phyloP scores from a whole-genome alignment of 2,797 vertebrate species.

The Syngnathus rostellatus region DNA sequence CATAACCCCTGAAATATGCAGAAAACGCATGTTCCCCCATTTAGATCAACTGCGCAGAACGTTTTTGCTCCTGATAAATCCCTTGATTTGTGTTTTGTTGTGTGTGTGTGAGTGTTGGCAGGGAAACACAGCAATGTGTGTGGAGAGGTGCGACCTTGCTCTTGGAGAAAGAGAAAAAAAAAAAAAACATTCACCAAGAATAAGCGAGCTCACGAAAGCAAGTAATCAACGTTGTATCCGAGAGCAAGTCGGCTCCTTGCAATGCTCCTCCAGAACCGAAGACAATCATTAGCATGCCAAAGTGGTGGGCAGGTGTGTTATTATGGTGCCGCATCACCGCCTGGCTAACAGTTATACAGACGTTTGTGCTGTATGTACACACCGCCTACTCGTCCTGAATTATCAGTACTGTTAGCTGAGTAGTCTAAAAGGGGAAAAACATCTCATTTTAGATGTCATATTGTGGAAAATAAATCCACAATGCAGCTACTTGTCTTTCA shows the following conservation, averaged over 20 bases:
- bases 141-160: constrained; percentile 40
- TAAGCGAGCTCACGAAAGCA: constrained; percentile 14
- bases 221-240: constrained; percentile 17
- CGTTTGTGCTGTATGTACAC: neutral
- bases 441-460: neutral
- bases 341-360: neutral
- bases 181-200: constrained; percentile 8
- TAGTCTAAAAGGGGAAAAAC: neutral
- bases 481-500: neutral
- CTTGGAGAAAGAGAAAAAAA: constrained; percentile 15
- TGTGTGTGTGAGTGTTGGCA: constrained; percentile 42
- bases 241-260: neutral
- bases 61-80: constrained; percentile 14
- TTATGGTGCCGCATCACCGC: neutral
- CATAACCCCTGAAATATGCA: constrained; percentile 23
- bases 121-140: constrained; percentile 28
- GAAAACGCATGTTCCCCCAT: constrained; percentile 28
- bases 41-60: constrained; percentile 19
- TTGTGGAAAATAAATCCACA: neutral
- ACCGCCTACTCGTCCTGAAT: neutral
- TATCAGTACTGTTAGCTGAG: neutral
- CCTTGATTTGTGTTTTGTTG: constrained; percentile 29
- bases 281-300: constrained; percentile 14
- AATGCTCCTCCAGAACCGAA: constrained; percentile 2
- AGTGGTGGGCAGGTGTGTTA: constrained; percentile 9